Evolutionary conservation across 2,888 invertebrate genomes (phyloP), one percentile per base, ranked within the genome.

Genomic region (Pristionchus exspectatus): DNA sequence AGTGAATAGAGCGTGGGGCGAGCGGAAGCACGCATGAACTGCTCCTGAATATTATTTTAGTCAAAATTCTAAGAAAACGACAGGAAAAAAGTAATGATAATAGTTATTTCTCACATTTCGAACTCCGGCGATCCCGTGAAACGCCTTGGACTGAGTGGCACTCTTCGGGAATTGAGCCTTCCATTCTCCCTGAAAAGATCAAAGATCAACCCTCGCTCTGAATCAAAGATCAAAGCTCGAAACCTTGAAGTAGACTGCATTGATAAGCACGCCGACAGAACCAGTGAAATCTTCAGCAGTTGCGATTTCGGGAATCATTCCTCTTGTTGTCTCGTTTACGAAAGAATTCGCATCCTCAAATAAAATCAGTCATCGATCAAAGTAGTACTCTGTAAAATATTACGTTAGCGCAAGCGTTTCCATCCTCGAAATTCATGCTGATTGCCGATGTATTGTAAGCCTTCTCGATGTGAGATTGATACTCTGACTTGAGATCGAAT

Each of bases 231-330:
- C 44, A 77, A 44, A 44, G 21, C 24, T 44, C 77, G n/a, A 27
- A 86, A 86, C 96, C 92, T 96, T 96, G 92, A 96, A 96, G 91
- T 96, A 96, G 77, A 96, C 94, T 10, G 96, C 96, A 94, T 96
- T 96, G 54, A 96, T 95, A 12, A 96, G 91, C n/a, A 96, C 95
- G 3, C 89, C 93, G n/a, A 96, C 92, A 21, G 93, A 66, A 44
- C 91, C 90, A 4, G 91, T 91, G 81, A 94, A 87, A 10, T 90
- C 91, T 21, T 96, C 96, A 2, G 96, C 27, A 3, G 96, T 95
- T 86, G 98, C 95, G 2, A 98, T 96, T 93, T 98, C 96, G 92
- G 97, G 96, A 90, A 98, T 98, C 95, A 97, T 97, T 16, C 97
- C 95, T 89, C 97, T 97, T 0, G 98, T 98, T 94, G 97, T 96